Evolutionary conservation across 2,797 vertebrate genomes (phyloP).

Genomic region (Cossypha polioptera): DNA sequence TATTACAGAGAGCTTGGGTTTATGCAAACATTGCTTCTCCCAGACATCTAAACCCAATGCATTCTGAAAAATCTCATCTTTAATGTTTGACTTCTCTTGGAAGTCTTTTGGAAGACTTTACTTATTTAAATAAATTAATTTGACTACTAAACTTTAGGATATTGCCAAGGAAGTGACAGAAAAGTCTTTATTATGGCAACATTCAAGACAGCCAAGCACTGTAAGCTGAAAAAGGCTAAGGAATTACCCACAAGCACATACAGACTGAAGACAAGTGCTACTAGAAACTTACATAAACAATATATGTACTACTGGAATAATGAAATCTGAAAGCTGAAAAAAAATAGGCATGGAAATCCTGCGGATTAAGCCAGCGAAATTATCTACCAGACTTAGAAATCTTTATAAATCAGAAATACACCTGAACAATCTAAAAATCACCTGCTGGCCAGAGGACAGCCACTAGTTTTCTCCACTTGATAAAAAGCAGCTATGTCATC

Average conservation of each 20-base stretch:
- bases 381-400: background rate
- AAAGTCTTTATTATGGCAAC: background rate
- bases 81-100: background rate
- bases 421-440: background rate
- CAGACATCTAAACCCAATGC: background rate
- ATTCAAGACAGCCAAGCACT: background rate
- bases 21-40: background rate
- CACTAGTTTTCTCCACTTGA: background rate
- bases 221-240: background rate
- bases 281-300: background rate
- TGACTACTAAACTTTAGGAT: background rate
- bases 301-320: background rate
- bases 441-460: background rate
- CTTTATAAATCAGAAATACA: background rate
- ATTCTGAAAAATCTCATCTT: background rate
- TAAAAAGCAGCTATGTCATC: background rate
- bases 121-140: background rate
- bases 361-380: background rate
- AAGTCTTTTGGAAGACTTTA: background rate
- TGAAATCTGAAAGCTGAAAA: background rate
- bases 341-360: background rate
- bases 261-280: background rate
- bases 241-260: background rate
- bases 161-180: background rate
- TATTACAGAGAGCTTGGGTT: background rate